These are phyloP conservation scores for Ophioderma brevispina DNA, from an alignment of 35 echinoderm and acorn worm species.

Conservation along the genomic window DNA sequence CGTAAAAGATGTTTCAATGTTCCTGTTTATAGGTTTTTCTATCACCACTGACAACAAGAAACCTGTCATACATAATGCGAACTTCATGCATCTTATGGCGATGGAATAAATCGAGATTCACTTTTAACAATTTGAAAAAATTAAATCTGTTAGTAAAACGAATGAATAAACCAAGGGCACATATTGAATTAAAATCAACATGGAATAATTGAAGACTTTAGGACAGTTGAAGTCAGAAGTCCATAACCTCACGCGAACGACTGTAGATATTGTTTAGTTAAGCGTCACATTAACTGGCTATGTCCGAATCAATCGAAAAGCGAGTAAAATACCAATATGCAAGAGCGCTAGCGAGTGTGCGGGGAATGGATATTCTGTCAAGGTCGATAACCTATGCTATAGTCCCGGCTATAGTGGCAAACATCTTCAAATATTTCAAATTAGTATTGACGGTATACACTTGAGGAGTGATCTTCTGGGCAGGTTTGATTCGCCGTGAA, in stretches of 20 bases:
- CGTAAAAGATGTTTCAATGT: no score
- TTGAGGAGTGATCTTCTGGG: no score
- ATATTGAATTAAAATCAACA: constrained; percentile 1
- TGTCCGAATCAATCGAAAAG: neutral
- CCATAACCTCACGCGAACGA: neutral
- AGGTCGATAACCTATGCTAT: neutral
- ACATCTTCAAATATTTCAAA: constrained; percentile 3
- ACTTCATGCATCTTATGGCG: neutral
- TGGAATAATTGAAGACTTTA: neutral
- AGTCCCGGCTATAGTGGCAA: neutral
- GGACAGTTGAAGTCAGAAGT: neutral
- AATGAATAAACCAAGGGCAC: neutral
- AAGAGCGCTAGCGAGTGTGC: neutral
- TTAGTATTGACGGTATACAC: neutral
- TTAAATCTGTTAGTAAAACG: neutral
- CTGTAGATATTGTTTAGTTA: neutral
- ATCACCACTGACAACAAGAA: no score
- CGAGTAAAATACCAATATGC: neutral
- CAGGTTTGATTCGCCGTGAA: no score
- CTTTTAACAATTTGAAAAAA: neutral
- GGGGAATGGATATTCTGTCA: neutral
- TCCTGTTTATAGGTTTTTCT: no score
- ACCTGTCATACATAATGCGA: no score
- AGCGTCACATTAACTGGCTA: neutral
- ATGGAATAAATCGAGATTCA: neutral